phyloP scores from a whole-genome alignment of 2,113 vertebrate species.

The Oncorhynchus nerka region DNA sequence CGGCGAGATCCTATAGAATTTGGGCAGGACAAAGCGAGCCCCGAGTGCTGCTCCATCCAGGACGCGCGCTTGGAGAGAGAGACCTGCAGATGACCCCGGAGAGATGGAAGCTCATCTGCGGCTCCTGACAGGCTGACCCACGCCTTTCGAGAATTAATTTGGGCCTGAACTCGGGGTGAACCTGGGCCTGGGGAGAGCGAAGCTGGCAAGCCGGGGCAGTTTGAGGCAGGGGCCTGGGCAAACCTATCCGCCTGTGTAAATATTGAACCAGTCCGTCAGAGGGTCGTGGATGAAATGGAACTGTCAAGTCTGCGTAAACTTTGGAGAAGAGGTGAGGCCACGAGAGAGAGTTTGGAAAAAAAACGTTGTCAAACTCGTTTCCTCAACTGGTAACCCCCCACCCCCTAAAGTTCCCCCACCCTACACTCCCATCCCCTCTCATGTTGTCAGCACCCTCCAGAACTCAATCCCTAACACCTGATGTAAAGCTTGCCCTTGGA shows the following conservation, averaged over 20 bases:
- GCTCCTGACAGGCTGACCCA: conserved; percentile 69
- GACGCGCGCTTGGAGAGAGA: conserved; percentile 44
- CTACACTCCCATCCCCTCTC: conserved; percentile 19
- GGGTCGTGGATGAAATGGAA: conserved; percentile 75
- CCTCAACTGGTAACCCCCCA: conserved; percentile 32
- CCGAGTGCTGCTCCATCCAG: conserved; percentile 24
- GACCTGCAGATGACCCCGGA: conserved; percentile 78
- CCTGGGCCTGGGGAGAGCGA: conserved; percentile 67
- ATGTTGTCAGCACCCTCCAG: conserved; percentile 39
- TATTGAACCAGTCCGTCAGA: conserved; percentile 80
- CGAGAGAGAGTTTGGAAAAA: conserved; percentile 23
- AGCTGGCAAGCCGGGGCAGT: conserved; percentile 62
- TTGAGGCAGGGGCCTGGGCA: conserved; percentile 72
- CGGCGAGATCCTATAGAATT: conserved; percentile 38
- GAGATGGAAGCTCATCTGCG: conserved; percentile 60
- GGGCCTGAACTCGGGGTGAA: conserved; percentile 86
- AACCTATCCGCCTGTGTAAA: conserved; percentile 85
- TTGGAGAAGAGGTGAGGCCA: conserved; percentile 68
- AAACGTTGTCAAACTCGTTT: conserved; percentile 46
- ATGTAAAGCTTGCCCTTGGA: neutral
- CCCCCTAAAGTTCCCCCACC: conserved; percentile 19
- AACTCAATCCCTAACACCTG: neutral
- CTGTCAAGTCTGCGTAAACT: conserved; percentile 81
- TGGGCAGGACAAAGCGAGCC: conserved; percentile 41
- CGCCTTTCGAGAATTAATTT: conserved; percentile 76